Base-by-base conservation (phyloP, 1,140 invertebrate genomes). In the Pogonognathellus flavescens region DNA sequence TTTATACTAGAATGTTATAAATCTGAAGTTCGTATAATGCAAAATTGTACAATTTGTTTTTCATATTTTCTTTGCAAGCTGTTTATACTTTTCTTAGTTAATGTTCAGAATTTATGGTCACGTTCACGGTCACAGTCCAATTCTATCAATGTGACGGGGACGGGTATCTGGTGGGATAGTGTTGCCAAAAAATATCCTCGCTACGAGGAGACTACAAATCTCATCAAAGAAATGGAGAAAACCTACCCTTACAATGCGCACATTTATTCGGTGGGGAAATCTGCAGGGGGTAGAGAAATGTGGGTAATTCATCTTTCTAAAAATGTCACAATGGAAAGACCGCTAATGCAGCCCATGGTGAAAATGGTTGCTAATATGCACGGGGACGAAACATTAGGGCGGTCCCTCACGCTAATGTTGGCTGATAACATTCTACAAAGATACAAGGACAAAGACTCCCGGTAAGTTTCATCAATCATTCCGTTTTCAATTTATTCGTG, bases 281-380 rank as follows among this genome's bases (percentile, higher is more conserved):
- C 95, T 6, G 93, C 95, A 6, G 91, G 95, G 90, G 93, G 93
- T 22, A 92, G 95, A 20, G 93, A 95, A 60, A 90, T 98, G 57
- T 92, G 95, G 89, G 96, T 94, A 0, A 89, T 98, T 31, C 94
- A 97, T 90, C 95, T 98, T 59, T 94, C 94, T 22, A 91, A 93
- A 84, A 94, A 95, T 92, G 93, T 96, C 6, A 84, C 91, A 62
- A 89, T 90, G 82, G 90, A 93, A 82, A 89, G 94, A 85, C 89
- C 91, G 62, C 31, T 94, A 55, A 90, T 94, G 81, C 93, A 94
- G 86, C 97, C 97, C 0, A 96, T 97, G 93, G 95, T 99, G 83
- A 99, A 99, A 91, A 97, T 96, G 91, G 95, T 99, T 41, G 98
- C 95, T 1, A 99, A 99, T 90, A 99, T 99, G 96, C 98, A 99